These are phyloP conservation scores for Ctenodactylus gundi DNA, from an alignment of 2,113 vertebrate species.

Conservation along the genomic window DNA sequence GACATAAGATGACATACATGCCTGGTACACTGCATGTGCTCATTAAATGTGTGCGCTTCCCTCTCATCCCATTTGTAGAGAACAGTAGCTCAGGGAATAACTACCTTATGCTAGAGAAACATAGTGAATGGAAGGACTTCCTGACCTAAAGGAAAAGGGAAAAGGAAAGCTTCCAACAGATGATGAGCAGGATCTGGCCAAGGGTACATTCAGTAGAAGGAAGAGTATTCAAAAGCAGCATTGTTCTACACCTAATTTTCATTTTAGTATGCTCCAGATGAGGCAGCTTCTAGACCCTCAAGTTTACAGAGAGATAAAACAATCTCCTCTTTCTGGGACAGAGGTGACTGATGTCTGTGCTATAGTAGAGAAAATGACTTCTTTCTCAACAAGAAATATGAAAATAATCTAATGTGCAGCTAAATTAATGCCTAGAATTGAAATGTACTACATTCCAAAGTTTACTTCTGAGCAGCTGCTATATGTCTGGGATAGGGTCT, in stretches of 20 bases:
- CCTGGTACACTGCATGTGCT: neutral
- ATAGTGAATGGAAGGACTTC: neutral
- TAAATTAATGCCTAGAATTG: conserved; percentile 37
- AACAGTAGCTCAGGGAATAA: neutral
- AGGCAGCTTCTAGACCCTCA: neutral
- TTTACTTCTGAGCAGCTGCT: neutral
- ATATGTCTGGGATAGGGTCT: neutral
- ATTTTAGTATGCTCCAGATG: neutral
- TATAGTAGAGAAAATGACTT: conserved; percentile 21
- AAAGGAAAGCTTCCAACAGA: neutral
- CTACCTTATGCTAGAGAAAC: neutral
- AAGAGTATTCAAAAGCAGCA: neutral
- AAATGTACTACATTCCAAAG: conserved; percentile 50
- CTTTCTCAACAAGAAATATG: conserved; percentile 63
- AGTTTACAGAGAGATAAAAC: conserved; percentile 43
- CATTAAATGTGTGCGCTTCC: neutral
- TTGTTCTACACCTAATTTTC: neutral
- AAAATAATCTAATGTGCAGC: conserved; percentile 61
- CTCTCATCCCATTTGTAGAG: neutral
- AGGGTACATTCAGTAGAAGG: neutral
- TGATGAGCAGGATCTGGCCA: neutral
- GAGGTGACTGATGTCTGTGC: conserved; percentile 56
- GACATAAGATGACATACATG: neutral
- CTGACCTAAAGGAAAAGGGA: neutral
- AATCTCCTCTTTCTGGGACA: conserved; percentile 41